Base-by-base conservation (phyloP, 2,888 invertebrate genomes). In the Paralinhomoeus sp. region DNA sequence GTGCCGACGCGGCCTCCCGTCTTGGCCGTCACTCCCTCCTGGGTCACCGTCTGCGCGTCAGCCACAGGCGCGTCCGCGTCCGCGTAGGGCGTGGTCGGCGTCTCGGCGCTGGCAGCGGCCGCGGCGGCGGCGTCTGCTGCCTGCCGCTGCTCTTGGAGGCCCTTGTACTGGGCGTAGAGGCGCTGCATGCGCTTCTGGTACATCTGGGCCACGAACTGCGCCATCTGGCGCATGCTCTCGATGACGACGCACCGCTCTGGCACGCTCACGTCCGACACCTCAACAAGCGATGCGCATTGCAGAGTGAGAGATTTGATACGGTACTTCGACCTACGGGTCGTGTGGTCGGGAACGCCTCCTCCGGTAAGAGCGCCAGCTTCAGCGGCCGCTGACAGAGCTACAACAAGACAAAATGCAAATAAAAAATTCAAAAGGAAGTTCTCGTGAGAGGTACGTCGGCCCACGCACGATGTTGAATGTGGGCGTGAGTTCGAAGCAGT, bases 401-500 rank as follows among this genome's bases (percentile, higher is more conserved):
- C 13, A 65, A n/a, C n/a, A n/a, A n/a, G n/a, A n/a, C n/a, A n/a
- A n/a, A n/a, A n/a, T n/a, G n/a, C n/a, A n/a, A n/a, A n/a, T n/a
- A n/a, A 66, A 53, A 42, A 48, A 49, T 49, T 46, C 51, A 42
- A 46, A 39, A 18, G 7, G 24, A 12, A 34, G 15, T 12, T 13
- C n/a, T 21, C 31, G 9, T 27, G 22, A 42, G 1, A 7, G 24
- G 22, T 13, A n/a, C 9, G 3, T 7, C 22, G 13, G 37, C n/a
- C 35, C 31, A 48, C 54, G 61, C 63, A 80, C 78, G 67, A 83
- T 76, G 62, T 80, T 78, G 63, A 99, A 93, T 0, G 89, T 85
- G 7, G 89, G 87, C 35, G 83, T 82, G 27, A 99, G 70, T 64
- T 99, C 97, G 58, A 83, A 84, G 64, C 97, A 99, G 67, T 91